Conservation (phyloP, 1,140 invertebrate species). For the Cepaea nemoralis region DNA sequence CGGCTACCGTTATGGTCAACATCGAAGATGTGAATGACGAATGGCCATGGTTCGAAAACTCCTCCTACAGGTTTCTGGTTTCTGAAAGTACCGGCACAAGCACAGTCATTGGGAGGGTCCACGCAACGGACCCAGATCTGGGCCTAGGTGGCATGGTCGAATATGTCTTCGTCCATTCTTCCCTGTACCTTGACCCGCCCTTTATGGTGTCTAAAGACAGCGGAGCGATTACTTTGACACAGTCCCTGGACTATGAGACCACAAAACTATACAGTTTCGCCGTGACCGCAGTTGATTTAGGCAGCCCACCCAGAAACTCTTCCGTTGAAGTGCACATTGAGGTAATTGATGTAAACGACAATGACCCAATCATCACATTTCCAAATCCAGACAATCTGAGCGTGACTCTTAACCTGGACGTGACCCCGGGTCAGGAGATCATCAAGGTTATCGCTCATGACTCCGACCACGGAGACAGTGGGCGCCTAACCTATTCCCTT, state of each 20-base stretch:
- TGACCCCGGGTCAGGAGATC: conserved; percentile 43
- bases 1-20: conserved; percentile 82
- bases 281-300: conserved; percentile 80
- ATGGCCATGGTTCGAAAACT: conserved; percentile 86
- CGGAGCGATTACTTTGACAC: conserved; percentile 86
- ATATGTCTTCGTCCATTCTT: conserved; percentile 81
- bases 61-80: conserved; percentile 83
- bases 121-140: conserved; percentile 90
- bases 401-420: conserved; percentile 46
- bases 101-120: conserved; percentile 86
- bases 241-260: conserved; percentile 89
- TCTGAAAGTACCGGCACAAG: conserved; percentile 86
- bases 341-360: conserved; percentile 82
- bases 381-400: conserved; percentile 51
- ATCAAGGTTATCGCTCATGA: conserved; percentile 53
- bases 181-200: conserved; percentile 5
- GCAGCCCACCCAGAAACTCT: conserved; percentile 78
- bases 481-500: conserved; percentile 50
- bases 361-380: conserved; percentile 55
- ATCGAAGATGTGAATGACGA: conserved; percentile 94
- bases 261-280: conserved; percentile 89
- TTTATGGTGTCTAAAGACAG: conserved; percentile 29
- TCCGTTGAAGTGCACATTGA: conserved; percentile 80
- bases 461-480: conserved; percentile 51
- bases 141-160: conserved; percentile 90